phyloP scores from a whole-genome alignment of 2,797 vertebrate species.

The Ptychobarbus kaznakovi region DNA sequence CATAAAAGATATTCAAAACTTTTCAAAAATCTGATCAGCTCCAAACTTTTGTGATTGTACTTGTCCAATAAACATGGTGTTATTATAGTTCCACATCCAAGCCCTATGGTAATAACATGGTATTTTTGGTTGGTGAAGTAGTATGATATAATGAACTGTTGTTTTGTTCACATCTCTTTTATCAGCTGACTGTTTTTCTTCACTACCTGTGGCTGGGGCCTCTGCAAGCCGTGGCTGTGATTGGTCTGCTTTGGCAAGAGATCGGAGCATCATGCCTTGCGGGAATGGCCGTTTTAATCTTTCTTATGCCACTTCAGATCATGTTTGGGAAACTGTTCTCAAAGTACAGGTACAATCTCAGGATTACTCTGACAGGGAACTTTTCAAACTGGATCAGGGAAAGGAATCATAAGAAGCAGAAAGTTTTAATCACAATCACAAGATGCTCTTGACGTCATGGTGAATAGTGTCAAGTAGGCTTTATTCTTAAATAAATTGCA shows the following conservation, averaged over 20 bases:
- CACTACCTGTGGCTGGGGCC: slow-evolving; percentile 94
- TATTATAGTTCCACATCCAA: neutral
- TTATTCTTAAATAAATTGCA: neutral
- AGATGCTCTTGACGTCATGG: neutral
- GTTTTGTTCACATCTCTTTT: slow-evolving; percentile 39
- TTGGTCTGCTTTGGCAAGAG: slow-evolving; percentile 88
- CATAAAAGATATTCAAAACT: neutral
- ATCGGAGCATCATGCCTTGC: slow-evolving; percentile 92
- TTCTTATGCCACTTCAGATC: slow-evolving; percentile 90
- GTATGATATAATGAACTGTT: neutral
- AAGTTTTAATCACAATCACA: slow-evolving; percentile 11
- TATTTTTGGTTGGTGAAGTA: neutral
- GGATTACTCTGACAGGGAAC: neutral
- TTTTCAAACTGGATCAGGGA: neutral
- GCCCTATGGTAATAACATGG: neutral
- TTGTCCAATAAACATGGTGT: neutral
- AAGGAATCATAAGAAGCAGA: neutral
- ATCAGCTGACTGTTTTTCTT: slow-evolving; percentile 90
- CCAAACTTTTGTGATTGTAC: neutral
- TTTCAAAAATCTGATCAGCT: neutral
- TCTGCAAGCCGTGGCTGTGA: slow-evolving; percentile 86
- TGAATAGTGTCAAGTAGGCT: neutral
- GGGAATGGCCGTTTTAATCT: slow-evolving; percentile 87
- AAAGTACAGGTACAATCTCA: slow-evolving; percentile 83
- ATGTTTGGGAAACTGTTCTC: slow-evolving; percentile 90